phyloP scores from a whole-genome alignment of 2,888 invertebrate species.

The Drosophila lutescens region DNA sequence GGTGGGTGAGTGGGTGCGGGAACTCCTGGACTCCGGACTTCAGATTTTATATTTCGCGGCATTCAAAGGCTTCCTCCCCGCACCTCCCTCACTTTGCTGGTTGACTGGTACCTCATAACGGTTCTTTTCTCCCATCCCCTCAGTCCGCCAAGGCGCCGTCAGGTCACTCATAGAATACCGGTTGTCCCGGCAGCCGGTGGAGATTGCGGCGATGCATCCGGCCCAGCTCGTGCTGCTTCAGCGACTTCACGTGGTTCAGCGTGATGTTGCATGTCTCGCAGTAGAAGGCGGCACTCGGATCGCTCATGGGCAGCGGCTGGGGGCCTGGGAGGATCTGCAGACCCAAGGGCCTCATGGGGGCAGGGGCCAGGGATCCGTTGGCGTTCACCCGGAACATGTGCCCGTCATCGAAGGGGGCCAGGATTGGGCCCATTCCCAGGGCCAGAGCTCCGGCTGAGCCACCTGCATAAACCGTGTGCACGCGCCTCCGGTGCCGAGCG shows the following conservation, averaged over 20 bases:
- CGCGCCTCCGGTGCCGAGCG: constrained; percentile 59
- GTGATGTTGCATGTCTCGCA: constrained; percentile 62
- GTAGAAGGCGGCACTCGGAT: constrained; percentile 52
- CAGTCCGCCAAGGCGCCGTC: neutral
- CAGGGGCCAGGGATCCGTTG: constrained; percentile 36
- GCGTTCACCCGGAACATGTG: neutral
- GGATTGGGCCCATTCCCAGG: neutral
- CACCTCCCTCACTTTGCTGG: neutral
- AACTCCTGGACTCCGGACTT: neutral
- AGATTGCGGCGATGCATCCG: constrained; percentile 57
- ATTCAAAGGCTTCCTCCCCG: neutral
- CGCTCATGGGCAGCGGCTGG: constrained; percentile 4
- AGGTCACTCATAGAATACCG: constrained; percentile 13
- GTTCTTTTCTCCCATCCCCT: neutral
- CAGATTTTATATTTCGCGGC: neutral
- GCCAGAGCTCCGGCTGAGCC: neutral
- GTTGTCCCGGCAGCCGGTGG: constrained; percentile 9
- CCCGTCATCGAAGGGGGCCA: constrained; percentile 32
- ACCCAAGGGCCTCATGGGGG: constrained; percentile 54
- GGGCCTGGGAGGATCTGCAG: constrained; percentile 1
- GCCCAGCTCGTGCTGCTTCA: constrained; percentile 64
- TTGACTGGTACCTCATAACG: neutral
- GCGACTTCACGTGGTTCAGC: constrained; percentile 67
- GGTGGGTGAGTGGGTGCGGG: neutral
- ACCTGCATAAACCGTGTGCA: constrained; percentile 1